phyloP scores from a whole-genome alignment of 2,888 invertebrate species.

The Diaphora mendica region DNA sequence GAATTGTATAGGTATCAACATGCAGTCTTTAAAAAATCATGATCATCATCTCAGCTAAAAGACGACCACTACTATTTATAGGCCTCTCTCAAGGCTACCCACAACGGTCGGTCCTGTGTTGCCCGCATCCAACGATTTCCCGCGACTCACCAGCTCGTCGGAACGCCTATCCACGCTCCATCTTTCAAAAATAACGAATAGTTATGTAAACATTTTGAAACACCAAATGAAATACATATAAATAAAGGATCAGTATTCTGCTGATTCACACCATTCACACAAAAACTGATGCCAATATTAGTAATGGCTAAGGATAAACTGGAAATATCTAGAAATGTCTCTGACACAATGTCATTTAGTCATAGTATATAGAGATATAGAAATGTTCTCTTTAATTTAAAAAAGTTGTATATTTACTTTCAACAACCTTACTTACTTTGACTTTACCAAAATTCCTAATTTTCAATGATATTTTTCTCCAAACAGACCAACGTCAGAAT shows the following conservation, averaged over 20 bases:
- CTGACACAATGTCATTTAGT: background rate
- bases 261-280: too few species aligned
- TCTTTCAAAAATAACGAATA: background rate
- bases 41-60: too few species aligned
- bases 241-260: background rate
- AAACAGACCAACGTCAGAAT: conserved; percentile 72
- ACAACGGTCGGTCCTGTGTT: too few species aligned
- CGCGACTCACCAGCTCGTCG: too few species aligned
- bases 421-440: background rate
- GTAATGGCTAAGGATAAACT: background rate
- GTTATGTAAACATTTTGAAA: background rate
- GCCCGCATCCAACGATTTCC: too few species aligned
- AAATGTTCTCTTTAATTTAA: background rate
- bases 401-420: background rate
- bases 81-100: too few species aligned
- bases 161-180: too few species aligned
- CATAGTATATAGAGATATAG: too few species aligned
- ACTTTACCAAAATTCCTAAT: background rate
- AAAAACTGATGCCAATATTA: too few species aligned
- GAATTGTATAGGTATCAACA: background rate
- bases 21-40: background rate
- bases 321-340: background rate
- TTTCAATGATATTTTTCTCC: background rate
- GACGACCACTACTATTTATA: too few species aligned
- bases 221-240: background rate